These are phyloP conservation scores for Ceratina australensis DNA, from an alignment of 1,140 invertebrate species.

Conservation along the genomic window DNA sequence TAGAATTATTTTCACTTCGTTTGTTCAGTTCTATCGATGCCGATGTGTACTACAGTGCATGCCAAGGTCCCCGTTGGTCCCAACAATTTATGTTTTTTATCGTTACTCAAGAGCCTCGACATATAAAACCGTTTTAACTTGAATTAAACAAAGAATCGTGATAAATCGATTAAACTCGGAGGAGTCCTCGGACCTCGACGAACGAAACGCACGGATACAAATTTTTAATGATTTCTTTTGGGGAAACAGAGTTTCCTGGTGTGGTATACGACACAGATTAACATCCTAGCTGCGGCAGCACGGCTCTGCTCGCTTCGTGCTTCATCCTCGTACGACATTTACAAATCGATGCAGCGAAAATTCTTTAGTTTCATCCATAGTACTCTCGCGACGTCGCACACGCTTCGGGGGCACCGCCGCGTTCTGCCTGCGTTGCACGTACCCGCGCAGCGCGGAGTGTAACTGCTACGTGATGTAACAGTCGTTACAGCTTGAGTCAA, in stretches of 20 bases:
- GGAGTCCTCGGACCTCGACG: slow-evolving; percentile 42
- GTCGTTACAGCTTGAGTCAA: too few relatives aligned
- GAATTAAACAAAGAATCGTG: too few relatives aligned
- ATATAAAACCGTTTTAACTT: too few relatives aligned
- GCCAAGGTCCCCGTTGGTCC: slow-evolving; percentile 1
- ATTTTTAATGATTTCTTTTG: slow-evolving; percentile 59
- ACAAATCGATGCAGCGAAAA: slow-evolving; percentile 45
- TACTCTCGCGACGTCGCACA: slow-evolving; percentile 31
- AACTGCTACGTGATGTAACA: too few relatives aligned
- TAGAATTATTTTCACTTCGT: neutral
- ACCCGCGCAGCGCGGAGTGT: too few relatives aligned
- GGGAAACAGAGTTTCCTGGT: slow-evolving; percentile 66
- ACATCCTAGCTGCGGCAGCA: slow-evolving; percentile 59
- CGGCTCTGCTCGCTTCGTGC: slow-evolving; percentile 53
- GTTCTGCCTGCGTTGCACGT: slow-evolving; percentile 50
- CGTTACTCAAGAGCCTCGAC: too few relatives aligned
- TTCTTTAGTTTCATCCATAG: slow-evolving; percentile 10
- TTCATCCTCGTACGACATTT: slow-evolving; percentile 35
- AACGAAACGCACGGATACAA: neutral
- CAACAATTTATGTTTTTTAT: slow-evolving; percentile 3
- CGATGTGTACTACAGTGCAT: slow-evolving; percentile 25
- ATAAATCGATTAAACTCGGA: slow-evolving; percentile 27
- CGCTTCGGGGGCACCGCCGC: slow-evolving; percentile 46
- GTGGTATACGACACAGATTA: slow-evolving; percentile 61
- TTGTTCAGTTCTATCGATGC: neutral